Evolutionary conservation across 2,888 invertebrate genomes (phyloP), one percentile per base, ranked within the genome.

Genomic region (Exocentrus adspersus): DNA sequence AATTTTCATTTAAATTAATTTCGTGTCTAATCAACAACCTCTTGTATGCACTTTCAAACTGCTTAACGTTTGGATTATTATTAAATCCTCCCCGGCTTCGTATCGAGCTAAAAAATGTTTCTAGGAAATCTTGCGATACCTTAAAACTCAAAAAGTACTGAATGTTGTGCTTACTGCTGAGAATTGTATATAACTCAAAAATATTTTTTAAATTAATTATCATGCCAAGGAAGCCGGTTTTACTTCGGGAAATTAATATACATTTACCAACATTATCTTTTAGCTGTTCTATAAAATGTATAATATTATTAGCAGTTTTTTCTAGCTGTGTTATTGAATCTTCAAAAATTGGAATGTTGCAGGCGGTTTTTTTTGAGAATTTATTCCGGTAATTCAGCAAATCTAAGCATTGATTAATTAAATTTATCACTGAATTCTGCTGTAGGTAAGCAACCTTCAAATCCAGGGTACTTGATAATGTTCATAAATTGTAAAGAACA

Each of bases 61-160:
- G 71, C 17, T 28, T n/a, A 12, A 68, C 68, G 48, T 66, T 69
- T 2, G 70, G 70, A 30, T 72, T 72, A 46, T 69, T 69, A 48
- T 66, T 69, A 61, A 65, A 69, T 1, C 71, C 71, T 1, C 67
- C 63, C 20, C 67, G 57, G 12, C 56, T 56, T 20, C 72, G 46
- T 14, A 72, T 60, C 6, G 59, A 62, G 30, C 60, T 62, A 32
- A 68, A 69, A 63, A 68, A 71, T 9, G 65, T 69, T 62, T 72
- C 69, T 12, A 71, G 12, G 48, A 48, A 53, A 46, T 72, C 65
- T 53, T 72, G 70, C 5, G 43, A 62, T 14, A 69, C 24, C 46
- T 71, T 65, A 17, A 37, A 65, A 6, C 57, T 60, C 28, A 65
- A 54, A 14, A 68, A 30, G 32, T 65, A 67, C 9, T 54, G 17